These are phyloP conservation scores for Unio delphinus DNA, from an alignment of 2,888 invertebrate genomes.

Conservation along the genomic window DNA sequence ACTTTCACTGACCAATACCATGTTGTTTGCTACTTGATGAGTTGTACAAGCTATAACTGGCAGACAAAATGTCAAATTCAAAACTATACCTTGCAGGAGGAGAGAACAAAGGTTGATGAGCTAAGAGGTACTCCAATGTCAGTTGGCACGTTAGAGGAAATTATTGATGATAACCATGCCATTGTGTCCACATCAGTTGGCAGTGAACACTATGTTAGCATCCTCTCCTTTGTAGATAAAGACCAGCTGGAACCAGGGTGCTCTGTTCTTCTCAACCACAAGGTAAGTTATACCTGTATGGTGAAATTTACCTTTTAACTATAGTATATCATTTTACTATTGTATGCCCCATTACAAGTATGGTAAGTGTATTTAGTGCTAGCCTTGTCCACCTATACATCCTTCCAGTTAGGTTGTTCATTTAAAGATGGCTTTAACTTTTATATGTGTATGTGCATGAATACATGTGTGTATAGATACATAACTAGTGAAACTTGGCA, in stretches of 20 bases:
- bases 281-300: conserved; percentile 74
- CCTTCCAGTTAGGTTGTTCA: neutral
- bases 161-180: conserved; percentile 99
- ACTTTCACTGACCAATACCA: no score
- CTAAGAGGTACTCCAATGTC: conserved; percentile 99
- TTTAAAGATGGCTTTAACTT: neutral
- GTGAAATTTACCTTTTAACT: neutral
- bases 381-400: neutral
- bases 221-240: conserved; percentile 99
- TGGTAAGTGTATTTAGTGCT: no score
- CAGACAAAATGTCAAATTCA: neutral
- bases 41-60: no score
- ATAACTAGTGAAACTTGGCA: no score
- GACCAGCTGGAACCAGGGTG: conserved; percentile 99
- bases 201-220: conserved; percentile 99
- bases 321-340: neutral
- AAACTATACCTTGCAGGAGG: conserved; percentile 77
- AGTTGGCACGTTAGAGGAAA: conserved; percentile 98
- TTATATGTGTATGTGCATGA: no score
- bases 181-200: conserved; percentile 99
- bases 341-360: neutral
- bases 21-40: no score
- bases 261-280: conserved; percentile 97
- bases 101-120: conserved; percentile 98
- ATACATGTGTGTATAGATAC: no score